A percentile compares a stretch with the other conserved stretches of the same genome.
These are phyloP conservation scores for Luperina testacea DNA, from an alignment of 2,888 invertebrate genomes.

Conservation along the genomic window DNA sequence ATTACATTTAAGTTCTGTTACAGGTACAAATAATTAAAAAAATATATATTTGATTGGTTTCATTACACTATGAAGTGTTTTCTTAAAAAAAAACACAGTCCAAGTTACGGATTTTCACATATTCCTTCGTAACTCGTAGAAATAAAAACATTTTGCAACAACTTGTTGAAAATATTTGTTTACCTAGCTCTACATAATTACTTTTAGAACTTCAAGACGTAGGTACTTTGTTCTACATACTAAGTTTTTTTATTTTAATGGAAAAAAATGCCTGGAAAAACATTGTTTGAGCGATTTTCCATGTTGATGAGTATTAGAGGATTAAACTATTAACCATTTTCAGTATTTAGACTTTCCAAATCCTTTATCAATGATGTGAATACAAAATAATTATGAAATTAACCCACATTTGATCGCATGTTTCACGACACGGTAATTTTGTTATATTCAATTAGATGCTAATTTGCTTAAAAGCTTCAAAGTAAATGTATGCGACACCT, in stretches of 20 bases:
- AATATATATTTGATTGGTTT: too few species aligned
- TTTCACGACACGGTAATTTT: slow-evolving; percentile 42
- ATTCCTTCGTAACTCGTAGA: background rate
- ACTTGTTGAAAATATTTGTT: background rate
- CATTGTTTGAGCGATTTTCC: background rate
- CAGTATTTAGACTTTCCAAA: background rate
- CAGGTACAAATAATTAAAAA: background rate
- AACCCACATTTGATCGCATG: slow-evolving; percentile 64
- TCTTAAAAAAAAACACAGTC: too few species aligned
- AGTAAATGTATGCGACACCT: slow-evolving; percentile 62
- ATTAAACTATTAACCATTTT: background rate
- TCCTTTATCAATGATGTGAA: slow-evolving; percentile 5
- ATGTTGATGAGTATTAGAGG: background rate
- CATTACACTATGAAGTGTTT: too few species aligned
- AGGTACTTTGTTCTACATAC: background rate
- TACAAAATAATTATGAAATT: slow-evolving; percentile 34
- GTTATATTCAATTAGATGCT: slow-evolving; percentile 67
- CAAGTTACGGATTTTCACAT: background rate
- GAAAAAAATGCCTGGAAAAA: background rate
- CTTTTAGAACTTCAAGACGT: background rate
- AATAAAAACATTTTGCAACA: background rate
- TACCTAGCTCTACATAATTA: background rate
- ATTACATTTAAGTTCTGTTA: background rate
- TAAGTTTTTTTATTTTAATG: background rate
- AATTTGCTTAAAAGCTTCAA: slow-evolving; percentile 71